Percentiles rank a stretch among this genome's conserved stretches.
Conservation (phyloP, 2,113 vertebrate species). For the Engystomops pustulosus region DNA sequence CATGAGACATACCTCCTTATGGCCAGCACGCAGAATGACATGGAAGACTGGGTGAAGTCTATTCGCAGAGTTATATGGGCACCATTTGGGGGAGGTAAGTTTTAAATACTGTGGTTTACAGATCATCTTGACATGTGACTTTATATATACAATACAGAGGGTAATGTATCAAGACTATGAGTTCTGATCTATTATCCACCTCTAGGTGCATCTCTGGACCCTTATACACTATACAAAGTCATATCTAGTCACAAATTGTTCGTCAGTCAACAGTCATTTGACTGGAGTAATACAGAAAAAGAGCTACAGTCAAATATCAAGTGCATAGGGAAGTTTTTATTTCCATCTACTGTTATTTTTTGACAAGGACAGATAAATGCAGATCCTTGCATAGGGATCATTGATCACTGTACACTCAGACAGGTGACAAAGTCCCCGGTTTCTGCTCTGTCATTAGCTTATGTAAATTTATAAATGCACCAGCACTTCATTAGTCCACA, state of each 20-base stretch:
- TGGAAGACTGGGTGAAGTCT: constrained; percentile 99
- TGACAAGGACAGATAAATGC: neutral
- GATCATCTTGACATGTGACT: too few species aligned
- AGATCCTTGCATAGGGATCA: neutral
- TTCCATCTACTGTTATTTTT: neutral
- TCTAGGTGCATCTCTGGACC: too few species aligned
- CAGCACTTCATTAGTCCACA: constrained; percentile 1
- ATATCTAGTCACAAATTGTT: too few species aligned
- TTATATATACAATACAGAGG: too few species aligned
- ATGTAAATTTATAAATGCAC: constrained; percentile 1
- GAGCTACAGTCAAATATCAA: neutral
- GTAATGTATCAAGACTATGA: too few species aligned
- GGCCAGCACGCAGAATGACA: constrained; percentile 98
- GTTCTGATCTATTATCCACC: too few species aligned
- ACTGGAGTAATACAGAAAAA: neutral
- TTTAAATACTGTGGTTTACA: too few species aligned
- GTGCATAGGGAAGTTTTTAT: neutral
- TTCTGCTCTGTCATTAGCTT: neutral
- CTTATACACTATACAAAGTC: too few species aligned
- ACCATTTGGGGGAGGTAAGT: constrained; percentile 97
- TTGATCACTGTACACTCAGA: neutral
- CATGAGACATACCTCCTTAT: constrained; percentile 99
- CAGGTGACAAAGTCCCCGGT: neutral
- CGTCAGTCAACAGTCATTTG: too few species aligned
- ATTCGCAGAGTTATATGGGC: constrained; percentile 98